A percentile compares a stretch with the other conserved stretches of the same genome.
Evolutionary conservation across 2,113 vertebrate genomes (phyloP).

Genomic region (Elephas maximus): DNA sequence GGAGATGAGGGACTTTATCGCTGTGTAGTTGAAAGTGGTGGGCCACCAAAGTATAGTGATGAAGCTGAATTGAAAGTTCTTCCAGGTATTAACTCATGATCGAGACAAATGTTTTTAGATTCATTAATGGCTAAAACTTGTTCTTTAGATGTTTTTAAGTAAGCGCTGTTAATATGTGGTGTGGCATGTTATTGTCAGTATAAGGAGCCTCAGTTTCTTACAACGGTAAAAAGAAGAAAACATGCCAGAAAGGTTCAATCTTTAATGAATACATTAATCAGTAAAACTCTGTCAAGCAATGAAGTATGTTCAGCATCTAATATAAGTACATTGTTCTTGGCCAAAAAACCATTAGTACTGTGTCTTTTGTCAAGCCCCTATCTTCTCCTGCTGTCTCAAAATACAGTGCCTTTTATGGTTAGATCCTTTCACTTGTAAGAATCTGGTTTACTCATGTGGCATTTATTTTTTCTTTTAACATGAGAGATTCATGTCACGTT

Average conservation of each 20-base stretch:
- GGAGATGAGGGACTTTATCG: slow-evolving; percentile 93
- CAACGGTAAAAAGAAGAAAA: neutral
- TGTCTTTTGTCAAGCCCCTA: neutral
- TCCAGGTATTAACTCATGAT: slow-evolving; percentile 89
- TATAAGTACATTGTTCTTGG: neutral
- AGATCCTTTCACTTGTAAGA: neutral
- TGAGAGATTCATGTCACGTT: neutral
- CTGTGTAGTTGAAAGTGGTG: slow-evolving; percentile 93
- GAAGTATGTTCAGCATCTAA: neutral
- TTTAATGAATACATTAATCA: neutral
- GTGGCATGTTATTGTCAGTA: neutral
- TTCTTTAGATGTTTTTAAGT: neutral
- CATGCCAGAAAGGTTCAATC: neutral
- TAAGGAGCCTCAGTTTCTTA: slow-evolving; percentile 27
- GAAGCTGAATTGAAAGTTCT: slow-evolving; percentile 94
- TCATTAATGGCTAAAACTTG: slow-evolving; percentile 11
- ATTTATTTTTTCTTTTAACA: neutral
- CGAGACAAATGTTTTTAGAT: slow-evolving; percentile 2
- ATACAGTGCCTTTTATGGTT: neutral
- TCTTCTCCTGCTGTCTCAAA: neutral
- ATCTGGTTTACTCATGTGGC: neutral
- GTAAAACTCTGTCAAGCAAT: neutral
- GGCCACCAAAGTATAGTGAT: slow-evolving; percentile 93
- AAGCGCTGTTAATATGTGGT: neutral
- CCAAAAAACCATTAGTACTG: neutral